Base-by-base conservation (phyloP, 1,140 invertebrate genomes). In the Schlechtendalia chinensis region DNA sequence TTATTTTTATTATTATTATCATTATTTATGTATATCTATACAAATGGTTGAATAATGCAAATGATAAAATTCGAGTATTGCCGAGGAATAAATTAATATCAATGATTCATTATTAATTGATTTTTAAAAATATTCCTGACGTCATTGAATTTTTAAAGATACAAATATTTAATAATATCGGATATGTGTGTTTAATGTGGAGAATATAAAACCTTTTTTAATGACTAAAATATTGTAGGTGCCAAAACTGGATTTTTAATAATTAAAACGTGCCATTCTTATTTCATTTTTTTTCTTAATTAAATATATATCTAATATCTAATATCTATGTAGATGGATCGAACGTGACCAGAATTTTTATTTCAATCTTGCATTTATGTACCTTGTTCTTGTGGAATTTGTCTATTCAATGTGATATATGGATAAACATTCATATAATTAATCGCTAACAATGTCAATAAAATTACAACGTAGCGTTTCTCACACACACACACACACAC, bases 241-340 rank as follows among this genome's bases (percentile, higher is more conserved):
- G 16, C 32, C 29, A 65, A 39, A 32, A 47, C 32, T 47, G 65
- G 65, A 24, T 47, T 69, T 69, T 69, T 0, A 47, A 0, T 47
- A 47, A 47, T 69, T 69, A 69, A 69, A 69, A 69, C 11, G 24
- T n/a, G 19, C 39, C 32, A 32, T n/a, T n/a, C n/a, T 69, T 69
- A 11, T 69, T 29, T n/a, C 65, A 8, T 58, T 58, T 24, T 69
- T 69, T 24, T 24, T 24, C 17, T 17, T 24, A 16, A 39, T 45
- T 24, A 47, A 47, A 22, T 19, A 63, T 29, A 27, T n/a, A n/a
- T n/a, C 12, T 3, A 14, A 27, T 27, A 59, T 67, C 12, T 16
- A n/a, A 19, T 45, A 45, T 32, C 29, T 65, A 45, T 39, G n/a
- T 24, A 58, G 54, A 58, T 58, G 19, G 54, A 19, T 58, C 54